Conservation (phyloP, 2,797 vertebrate genomes). For the Myiotriccus ornatus region DNA sequence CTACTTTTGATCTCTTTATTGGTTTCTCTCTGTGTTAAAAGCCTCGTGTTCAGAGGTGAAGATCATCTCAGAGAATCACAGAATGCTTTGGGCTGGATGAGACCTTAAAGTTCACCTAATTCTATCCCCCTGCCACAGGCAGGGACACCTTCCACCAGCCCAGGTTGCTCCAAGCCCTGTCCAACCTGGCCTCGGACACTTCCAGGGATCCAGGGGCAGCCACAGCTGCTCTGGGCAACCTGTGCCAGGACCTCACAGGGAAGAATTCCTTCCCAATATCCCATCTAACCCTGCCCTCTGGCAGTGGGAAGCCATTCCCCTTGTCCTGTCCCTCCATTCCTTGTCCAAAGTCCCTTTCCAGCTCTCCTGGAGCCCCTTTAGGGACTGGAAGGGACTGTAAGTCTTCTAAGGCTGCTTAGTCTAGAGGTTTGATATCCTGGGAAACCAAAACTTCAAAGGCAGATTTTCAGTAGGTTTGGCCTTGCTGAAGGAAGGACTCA, state of each 20-base stretch:
- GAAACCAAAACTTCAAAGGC: background rate
- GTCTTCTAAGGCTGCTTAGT: background rate
- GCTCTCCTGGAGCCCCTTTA: background rate
- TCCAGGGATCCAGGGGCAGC: background rate
- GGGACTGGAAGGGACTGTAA: background rate
- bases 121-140: background rate
- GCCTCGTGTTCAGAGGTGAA: background rate
- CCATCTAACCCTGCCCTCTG: background rate
- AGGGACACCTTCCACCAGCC: background rate
- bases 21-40: background rate
- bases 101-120: background rate
- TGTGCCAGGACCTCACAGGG: background rate
- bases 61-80: background rate
- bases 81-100: background rate
- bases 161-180: background rate
- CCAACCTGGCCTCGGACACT: background rate
- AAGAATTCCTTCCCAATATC: background rate
- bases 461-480: background rate
- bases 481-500: background rate
- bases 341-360: background rate
- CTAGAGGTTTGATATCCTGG: background rate
- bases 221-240: background rate
- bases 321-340: background rate
- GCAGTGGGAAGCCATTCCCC: background rate
- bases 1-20: background rate